Evolutionary conservation across 2,113 vertebrate genomes (phyloP).

Genomic region (Sinocyclocheilus anshuiensis): DNA sequence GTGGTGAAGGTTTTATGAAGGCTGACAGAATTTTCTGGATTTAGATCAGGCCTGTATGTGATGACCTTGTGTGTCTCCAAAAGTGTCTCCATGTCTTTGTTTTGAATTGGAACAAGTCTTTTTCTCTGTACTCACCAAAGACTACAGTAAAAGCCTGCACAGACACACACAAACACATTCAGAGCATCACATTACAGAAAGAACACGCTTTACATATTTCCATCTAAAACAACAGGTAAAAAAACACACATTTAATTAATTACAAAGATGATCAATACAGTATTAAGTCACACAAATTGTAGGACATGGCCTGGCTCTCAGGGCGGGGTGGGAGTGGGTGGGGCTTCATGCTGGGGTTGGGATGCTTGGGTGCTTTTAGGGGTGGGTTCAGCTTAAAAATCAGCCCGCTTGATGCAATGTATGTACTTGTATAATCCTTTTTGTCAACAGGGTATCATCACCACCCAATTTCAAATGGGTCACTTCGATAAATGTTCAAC

Average conservation of each 20-base stretch:
- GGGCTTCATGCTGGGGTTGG: conserved; percentile 44
- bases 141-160: conserved; percentile 77
- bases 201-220: not conserved
- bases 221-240: not conserved
- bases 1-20: not conserved
- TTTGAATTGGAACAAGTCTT: conserved; percentile 61
- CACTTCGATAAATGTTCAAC: conserved; percentile 6
- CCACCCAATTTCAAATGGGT: conserved; percentile 8
- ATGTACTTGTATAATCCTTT: conserved; percentile 54
- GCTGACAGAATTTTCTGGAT: conserved; percentile 49
- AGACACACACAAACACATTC: conserved; percentile 56
- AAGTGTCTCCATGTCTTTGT: conserved; percentile 62
- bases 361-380: conserved; percentile 47
- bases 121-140: conserved; percentile 73
- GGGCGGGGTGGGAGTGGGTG: conserved; percentile 35
- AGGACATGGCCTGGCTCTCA: conserved; percentile 58
- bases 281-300: not conserved
- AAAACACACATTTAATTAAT: not conserved
- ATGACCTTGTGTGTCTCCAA: conserved; percentile 19
- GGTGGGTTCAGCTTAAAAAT: conserved; percentile 42
- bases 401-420: conserved; percentile 57
- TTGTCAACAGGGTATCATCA: conserved; percentile 61
- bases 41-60: conserved; percentile 1
- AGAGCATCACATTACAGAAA: not conserved
- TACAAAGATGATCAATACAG: not conserved